Evolutionary conservation across 1,140 invertebrate genomes (phyloP), one percentile per base, ranked within the genome.

Genomic region (Drosophila hydei): DNA sequence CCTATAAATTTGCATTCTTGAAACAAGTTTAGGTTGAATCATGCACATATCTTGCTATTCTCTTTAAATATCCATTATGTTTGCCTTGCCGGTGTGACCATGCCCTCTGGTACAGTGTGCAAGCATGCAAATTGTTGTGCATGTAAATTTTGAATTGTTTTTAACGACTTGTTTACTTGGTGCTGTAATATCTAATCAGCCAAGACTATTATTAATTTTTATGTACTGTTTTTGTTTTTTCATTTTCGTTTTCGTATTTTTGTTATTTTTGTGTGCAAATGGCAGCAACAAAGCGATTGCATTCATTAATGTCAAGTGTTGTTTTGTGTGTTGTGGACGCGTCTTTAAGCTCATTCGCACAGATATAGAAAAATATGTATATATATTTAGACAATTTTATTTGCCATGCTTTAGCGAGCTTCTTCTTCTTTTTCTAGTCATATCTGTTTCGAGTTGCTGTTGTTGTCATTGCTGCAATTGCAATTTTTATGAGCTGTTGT

Each of bases 141-240:
- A 55, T 63, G 25, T 40, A 30, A 27, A 47, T 19, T 61, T 47
- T 21, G 6, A 48, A 16, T 12, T 19, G 18, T 36, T 36, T 54
- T 40, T 47, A 51, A 42, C 51, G 50, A 63, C 51, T 76, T 80
- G 77, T 80, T 80, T 80, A 76, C 78, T 45, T 18, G 40, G 27
- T 59, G 68, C 58, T 56, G 62, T 80, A 80, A 79, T 80, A 80
- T 80, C 78, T 80, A 73, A 80, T 81, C 77, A 67, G 62, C 12
- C 62, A 54, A 54, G 75, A 62, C 75, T 59, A 55, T 72, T 75
- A 71, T 72, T 80, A 72, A 72, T 75, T 67, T 62, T 69, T 76
- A 58, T 77, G 75, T 42, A 42, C 42, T 38, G 7, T 54, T 19
- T 21, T 40, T 8, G 38, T 38, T 1, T n/a, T 14, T 21, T 52